Percentiles rank a stretch among this genome's conserved stretches.
Evolutionary conservation across 64 coral and sea anemone genomes (phyloP).

Genomic region (Acropora yongei): DNA sequence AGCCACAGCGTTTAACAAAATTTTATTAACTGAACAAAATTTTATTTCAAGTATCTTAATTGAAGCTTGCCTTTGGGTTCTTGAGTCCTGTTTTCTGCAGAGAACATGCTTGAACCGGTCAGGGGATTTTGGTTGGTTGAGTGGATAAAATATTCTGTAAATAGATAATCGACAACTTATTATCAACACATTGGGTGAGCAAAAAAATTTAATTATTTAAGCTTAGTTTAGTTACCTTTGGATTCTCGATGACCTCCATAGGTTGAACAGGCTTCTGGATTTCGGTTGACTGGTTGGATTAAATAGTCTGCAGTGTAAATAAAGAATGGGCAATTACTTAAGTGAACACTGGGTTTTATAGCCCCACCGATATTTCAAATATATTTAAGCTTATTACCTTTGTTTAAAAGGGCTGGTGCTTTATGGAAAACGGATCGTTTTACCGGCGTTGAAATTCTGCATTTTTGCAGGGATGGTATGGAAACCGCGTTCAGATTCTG

Average conservation of each 20-base stretch:
- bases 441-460: neutral
- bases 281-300: neutral
- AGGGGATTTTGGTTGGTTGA: neutral
- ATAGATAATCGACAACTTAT: neutral
- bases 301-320: neutral
- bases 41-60: neutral
- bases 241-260: neutral
- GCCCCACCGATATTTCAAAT: neutral
- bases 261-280: neutral
- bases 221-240: neutral
- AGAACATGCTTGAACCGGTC: neutral
- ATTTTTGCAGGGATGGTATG: neutral
- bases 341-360: neutral
- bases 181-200: neutral
- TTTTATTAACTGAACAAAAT: neutral
- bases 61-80: neutral
- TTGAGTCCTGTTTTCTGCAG: slow-evolving; percentile 1
- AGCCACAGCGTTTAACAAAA: neutral
- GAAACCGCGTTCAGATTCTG: neutral
- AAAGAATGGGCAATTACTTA: neutral
- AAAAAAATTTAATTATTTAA: neutral
- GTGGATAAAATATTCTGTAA: neutral
- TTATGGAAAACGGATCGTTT: neutral
- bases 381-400: neutral
- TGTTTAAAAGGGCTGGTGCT: neutral